A percentile compares a stretch with the other conserved stretches of the same genome.
Conservation (phyloP, 2,888 invertebrate genomes). For the Abrostola tripartita region DNA sequence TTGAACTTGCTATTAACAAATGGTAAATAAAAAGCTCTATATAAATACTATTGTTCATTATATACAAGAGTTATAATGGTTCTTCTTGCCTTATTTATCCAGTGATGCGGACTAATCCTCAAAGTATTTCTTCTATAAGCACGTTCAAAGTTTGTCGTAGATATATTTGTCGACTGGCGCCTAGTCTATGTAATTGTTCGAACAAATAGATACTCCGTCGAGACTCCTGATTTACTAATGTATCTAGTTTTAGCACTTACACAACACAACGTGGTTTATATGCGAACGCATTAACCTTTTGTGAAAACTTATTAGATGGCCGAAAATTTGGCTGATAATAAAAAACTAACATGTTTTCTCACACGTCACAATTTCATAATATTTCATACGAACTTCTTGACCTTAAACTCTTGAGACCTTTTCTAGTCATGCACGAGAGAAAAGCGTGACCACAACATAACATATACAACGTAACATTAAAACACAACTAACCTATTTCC, state of each 20-base stretch:
- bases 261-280: constrained; percentile 59
- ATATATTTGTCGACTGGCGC: constrained; percentile 85
- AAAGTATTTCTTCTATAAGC: constrained; percentile 34
- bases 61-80: neutral
- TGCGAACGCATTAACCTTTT: constrained; percentile 35
- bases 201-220: constrained; percentile 76
- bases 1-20: too few relatives aligned
- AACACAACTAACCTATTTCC: constrained; percentile 23
- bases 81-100: neutral
- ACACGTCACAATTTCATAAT: too few relatives aligned
- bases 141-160: constrained; percentile 66
- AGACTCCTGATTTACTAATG: constrained; percentile 83
- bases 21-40: neutral
- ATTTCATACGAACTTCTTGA: too few relatives aligned
- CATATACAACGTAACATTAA: constrained; percentile 4
- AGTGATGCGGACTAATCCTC: constrained; percentile 14
- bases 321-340: neutral
- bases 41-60: neutral
- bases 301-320: constrained; percentile 9
- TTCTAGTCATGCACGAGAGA: neutral
- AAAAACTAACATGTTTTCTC: too few relatives aligned
- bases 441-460: constrained; percentile 7
- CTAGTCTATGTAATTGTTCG: constrained; percentile 82
- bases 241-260: constrained; percentile 84
- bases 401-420: too few relatives aligned